Evolutionary conservation across 2,888 invertebrate species (phyloP).

Genomic region (Andrena flavipes): DNA sequence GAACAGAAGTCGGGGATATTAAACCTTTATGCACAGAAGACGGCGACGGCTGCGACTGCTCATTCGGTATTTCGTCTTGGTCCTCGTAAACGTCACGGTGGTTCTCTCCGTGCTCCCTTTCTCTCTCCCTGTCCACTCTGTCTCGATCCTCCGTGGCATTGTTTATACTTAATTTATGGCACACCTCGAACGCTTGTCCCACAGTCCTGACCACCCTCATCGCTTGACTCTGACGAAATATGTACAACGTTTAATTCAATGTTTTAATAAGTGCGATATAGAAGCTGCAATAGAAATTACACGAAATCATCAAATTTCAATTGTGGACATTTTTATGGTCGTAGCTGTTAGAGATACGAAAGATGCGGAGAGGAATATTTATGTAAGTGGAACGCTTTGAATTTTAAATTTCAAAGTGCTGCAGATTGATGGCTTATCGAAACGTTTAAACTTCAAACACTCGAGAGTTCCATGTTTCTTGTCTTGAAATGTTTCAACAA

Average conservation of each 20-base stretch:
- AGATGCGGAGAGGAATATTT: not conserved
- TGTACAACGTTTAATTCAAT: constrained; percentile 40
- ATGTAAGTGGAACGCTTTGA: not conserved
- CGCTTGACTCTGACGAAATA: constrained; percentile 93
- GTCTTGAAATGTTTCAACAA: not conserved
- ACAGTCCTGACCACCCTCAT: constrained; percentile 99
- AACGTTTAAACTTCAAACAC: not conserved
- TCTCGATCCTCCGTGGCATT: constrained; percentile 84
- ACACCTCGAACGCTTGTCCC: constrained; percentile 99
- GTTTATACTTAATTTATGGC: constrained; percentile 95
- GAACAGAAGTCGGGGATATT: constrained; percentile 34
- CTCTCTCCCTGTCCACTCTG: constrained; percentile 77
- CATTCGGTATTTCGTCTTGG: constrained; percentile 85
- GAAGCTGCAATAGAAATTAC: not conserved
- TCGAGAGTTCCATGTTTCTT: not conserved
- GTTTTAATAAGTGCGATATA: constrained; percentile 16
- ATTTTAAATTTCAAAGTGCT: not conserved
- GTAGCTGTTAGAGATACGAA: too few species aligned
- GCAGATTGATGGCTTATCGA: not conserved
- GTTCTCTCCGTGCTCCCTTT: constrained; percentile 77
- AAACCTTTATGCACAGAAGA: constrained; percentile 82
- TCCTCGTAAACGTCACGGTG: constrained; percentile 85
- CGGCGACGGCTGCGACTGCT: constrained; percentile 80
- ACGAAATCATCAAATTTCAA: constrained; percentile 20
- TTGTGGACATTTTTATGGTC: not conserved